phyloP scores from a whole-genome alignment of 2,888 invertebrate genomes.

The Venusia cambrica region DNA sequence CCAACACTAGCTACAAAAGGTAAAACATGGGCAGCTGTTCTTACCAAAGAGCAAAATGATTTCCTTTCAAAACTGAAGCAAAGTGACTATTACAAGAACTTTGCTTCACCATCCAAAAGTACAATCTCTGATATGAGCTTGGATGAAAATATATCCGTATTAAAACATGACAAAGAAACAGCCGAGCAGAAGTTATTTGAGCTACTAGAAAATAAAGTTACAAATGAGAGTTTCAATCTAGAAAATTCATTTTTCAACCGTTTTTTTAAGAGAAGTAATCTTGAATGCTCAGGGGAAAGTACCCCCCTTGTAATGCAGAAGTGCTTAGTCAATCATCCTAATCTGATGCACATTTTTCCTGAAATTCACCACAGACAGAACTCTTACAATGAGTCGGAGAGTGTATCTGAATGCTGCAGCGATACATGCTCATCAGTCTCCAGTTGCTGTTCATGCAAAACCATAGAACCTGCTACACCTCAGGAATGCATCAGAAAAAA shows the following conservation, averaged over 20 bases:
- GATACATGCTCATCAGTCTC: conserved; percentile 56
- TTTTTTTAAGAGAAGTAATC: conserved; percentile 62
- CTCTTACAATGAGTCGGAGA: conserved; percentile 53
- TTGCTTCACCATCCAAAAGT: conserved; percentile 65
- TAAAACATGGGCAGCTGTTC: conserved; percentile 69
- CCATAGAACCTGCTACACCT: conserved; percentile 42
- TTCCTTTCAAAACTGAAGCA: conserved; percentile 66
- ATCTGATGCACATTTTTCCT: conserved; percentile 57
- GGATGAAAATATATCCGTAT: conserved; percentile 51
- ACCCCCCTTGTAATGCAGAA: conserved; percentile 67
- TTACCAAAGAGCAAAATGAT: conserved; percentile 70
- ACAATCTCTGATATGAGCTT: conserved; percentile 55
- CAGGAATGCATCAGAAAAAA: conserved; percentile 28
- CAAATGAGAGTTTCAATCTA: conserved; percentile 86
- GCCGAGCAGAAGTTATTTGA: conserved; percentile 89
- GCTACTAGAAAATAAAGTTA: conserved; percentile 86
- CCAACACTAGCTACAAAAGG: conserved; percentile 61
- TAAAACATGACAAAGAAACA: conserved; percentile 63
- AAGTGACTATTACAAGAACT: conserved; percentile 72
- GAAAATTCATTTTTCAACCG: conserved; percentile 83
- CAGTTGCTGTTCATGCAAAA: conserved; percentile 67
- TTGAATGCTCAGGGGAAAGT: conserved; percentile 66
- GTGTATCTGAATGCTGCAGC: conserved; percentile 59
- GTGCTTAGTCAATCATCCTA: conserved; percentile 59
- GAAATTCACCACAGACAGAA: conserved; percentile 40